Conservation (phyloP, 2,113 vertebrate species). For the Bungarus multicinctus region DNA sequence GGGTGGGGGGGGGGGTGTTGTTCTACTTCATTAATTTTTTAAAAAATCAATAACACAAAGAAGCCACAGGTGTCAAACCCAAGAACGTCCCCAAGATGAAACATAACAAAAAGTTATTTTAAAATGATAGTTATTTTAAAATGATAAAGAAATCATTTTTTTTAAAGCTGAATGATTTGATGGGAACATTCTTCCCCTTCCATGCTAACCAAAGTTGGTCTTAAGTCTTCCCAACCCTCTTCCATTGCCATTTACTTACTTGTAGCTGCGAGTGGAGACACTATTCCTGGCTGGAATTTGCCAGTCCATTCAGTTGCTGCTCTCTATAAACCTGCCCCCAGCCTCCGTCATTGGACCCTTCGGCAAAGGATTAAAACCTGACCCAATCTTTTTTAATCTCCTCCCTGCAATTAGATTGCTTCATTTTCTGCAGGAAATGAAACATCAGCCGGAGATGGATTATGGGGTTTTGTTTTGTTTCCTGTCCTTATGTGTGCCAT, state of each 20-base stretch:
- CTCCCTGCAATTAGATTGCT: neutral
- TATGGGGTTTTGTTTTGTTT: too few relatives aligned
- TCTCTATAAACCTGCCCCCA: constrained; percentile 12
- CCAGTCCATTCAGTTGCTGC: neutral
- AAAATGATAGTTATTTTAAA: neutral
- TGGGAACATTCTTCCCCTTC: too few relatives aligned
- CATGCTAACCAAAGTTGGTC: neutral
- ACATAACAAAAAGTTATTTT: neutral
- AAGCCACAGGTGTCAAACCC: neutral
- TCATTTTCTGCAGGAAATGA: neutral
- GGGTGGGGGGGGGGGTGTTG: neutral
- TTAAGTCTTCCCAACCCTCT: neutral
- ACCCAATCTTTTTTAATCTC: neutral
- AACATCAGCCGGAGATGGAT: neutral
- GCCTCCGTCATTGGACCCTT: neutral
- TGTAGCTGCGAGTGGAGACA: neutral
- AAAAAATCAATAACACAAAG: neutral
- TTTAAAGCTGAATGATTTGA: neutral
- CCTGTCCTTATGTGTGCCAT: neutral
- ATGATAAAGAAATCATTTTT: neutral
- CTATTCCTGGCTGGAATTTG: neutral
- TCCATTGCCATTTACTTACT: neutral
- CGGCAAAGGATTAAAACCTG: neutral
- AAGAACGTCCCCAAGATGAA: neutral
- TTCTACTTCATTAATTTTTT: neutral